Conservation (phyloP, 2,797 vertebrate genomes). For the Characodon lateralis region DNA sequence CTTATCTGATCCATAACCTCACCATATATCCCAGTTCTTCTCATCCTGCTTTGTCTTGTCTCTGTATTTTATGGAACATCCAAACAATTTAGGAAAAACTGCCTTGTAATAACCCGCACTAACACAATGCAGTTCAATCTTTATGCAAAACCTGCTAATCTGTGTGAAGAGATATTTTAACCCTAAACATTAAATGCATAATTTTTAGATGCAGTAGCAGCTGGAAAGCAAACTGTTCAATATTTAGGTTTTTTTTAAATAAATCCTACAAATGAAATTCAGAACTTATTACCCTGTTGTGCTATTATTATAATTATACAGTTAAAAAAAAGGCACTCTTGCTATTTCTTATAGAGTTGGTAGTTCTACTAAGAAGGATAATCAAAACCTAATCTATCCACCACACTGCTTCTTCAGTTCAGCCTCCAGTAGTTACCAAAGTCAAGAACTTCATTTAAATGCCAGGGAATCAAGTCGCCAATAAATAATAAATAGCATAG, state of each 20-base stretch:
- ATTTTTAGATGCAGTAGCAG: neutral
- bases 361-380: constrained; percentile 17
- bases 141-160: neutral
- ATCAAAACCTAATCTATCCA: constrained; percentile 46
- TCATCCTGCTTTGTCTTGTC: neutral
- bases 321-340: neutral
- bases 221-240: neutral
- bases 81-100: neutral
- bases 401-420: constrained; percentile 21
- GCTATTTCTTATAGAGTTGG: neutral
- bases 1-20: neutral
- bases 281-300: neutral
- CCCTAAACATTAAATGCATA: too few species aligned
- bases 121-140: neutral
- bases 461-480: constrained; percentile 19
- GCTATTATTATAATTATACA: neutral
- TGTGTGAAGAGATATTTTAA: neutral
- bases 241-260: neutral
- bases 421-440: constrained; percentile 20
- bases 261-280: neutral
- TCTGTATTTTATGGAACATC: neutral
- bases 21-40: neutral
- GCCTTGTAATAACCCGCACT: neutral
- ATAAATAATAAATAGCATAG: constrained; percentile 10
- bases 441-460: constrained; percentile 43